These are phyloP conservation scores for Vollenhovia emeryi DNA, from an alignment of 1,140 invertebrate genomes.

Conservation along the genomic window DNA sequence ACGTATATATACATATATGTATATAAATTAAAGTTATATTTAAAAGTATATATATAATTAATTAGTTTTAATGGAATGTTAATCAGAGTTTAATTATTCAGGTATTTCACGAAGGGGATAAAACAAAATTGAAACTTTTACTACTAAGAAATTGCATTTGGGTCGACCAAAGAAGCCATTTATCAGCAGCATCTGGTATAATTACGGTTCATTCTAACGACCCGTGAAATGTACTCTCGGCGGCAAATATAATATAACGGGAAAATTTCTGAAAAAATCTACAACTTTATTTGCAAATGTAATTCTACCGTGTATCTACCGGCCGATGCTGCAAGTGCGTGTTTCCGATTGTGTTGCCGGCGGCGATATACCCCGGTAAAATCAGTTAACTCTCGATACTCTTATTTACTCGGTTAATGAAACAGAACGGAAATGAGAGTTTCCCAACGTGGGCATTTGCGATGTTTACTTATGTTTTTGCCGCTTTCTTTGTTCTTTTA, in stretches of 20 bases:
- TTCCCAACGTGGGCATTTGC: background rate
- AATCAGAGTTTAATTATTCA: background rate
- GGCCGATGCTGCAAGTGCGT: background rate
- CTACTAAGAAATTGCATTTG: background rate
- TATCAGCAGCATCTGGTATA: background rate
- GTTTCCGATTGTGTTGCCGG: conserved; percentile 7
- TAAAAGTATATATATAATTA: background rate
- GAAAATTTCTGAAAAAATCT: background rate
- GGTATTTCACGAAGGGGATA: background rate
- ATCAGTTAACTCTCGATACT: conserved; percentile 8
- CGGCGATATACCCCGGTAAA: background rate
- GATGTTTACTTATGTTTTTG: background rate
- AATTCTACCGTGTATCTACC: background rate
- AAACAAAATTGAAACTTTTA: background rate
- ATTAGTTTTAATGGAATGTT: background rate
- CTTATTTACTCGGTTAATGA: conserved; percentile 27
- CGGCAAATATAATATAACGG: background rate
- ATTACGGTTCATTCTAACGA: background rate
- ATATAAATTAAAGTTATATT: too few species aligned
- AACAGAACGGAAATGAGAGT: conserved; percentile 3
- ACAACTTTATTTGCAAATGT: background rate
- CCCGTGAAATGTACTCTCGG: background rate
- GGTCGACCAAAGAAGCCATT: background rate
- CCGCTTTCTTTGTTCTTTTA: background rate
- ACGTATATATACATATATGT: too few species aligned